A percentile compares a stretch with the other conserved stretches of the same genome.
Evolutionary conservation across 2,888 invertebrate genomes (phyloP).

Genomic region (Lasioglossum marginatum): DNA sequence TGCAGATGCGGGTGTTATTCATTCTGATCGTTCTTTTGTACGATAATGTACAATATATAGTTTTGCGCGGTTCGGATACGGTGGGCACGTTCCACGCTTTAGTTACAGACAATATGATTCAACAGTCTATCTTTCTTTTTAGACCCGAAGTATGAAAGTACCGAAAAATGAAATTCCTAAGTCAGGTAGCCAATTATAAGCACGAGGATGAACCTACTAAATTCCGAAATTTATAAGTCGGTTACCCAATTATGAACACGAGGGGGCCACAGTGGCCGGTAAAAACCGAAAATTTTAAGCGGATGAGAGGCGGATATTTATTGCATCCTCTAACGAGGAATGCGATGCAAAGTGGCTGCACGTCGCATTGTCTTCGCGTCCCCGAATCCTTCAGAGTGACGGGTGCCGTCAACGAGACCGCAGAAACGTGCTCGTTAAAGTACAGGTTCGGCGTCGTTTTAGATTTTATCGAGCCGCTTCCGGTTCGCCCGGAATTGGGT

Average conservation of each 20-base stretch:
- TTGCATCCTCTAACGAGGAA: not conserved
- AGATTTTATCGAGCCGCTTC: conserved; percentile 1
- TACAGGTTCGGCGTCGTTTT: conserved; percentile 3
- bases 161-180: no score
- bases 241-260: not conserved
- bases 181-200: not conserved
- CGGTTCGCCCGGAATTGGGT: conserved; percentile 23
- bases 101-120: not conserved
- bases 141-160: no score
- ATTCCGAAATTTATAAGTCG: not conserved
- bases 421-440: conserved; percentile 2
- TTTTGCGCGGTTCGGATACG: no score
- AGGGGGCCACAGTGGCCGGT: not conserved
- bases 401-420: not conserved
- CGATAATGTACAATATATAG: not conserved
- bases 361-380: not conserved
- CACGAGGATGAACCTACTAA: no score
- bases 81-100: no score
- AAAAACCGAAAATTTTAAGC: not conserved
- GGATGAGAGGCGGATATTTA: not conserved
- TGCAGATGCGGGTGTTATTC: not conserved
- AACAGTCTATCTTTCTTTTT: not conserved
- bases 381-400: not conserved
- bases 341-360: not conserved
- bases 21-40: not conserved